These are phyloP conservation scores for Micropoecilia bifurca DNA, from an alignment of 2,797 vertebrate genomes.

Conservation along the genomic window DNA sequence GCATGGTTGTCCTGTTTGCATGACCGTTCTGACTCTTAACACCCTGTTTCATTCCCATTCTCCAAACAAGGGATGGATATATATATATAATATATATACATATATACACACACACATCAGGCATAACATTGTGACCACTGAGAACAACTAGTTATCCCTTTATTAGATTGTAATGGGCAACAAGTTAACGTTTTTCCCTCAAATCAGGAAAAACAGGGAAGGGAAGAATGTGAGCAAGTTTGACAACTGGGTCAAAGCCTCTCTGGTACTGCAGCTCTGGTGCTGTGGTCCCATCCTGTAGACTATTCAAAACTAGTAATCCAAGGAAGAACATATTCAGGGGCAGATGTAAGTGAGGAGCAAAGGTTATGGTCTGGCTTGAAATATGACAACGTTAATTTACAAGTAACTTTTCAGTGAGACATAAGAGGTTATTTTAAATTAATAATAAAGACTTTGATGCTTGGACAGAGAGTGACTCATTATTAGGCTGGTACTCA, in stretches of 20 bases:
- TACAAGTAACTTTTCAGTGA: no score
- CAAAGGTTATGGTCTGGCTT: no score
- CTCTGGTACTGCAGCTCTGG: not conserved
- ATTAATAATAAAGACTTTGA: not conserved
- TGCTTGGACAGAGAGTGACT: not conserved
- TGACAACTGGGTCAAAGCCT: not conserved
- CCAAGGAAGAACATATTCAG: not conserved
- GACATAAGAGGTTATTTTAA: not conserved
- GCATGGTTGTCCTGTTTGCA: slow-evolving; percentile 75
- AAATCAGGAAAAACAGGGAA: not conserved
- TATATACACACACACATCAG: not conserved
- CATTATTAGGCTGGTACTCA: not conserved
- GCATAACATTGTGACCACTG: slow-evolving; percentile 5
- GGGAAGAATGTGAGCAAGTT: not conserved
- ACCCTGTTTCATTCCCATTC: slow-evolving; percentile 14
- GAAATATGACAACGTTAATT: no score
- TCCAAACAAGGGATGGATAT: slow-evolving; percentile 20
- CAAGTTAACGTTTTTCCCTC: not conserved
- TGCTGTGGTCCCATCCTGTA: not conserved
- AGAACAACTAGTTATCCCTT: not conserved
- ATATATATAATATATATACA: not conserved
- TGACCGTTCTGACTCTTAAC: slow-evolving; percentile 53
- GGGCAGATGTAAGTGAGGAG: not conserved
- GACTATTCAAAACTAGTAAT: not conserved
- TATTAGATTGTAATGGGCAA: no score